Evolutionary conservation across 2,113 vertebrate species (phyloP).

Genomic region (Menidia beryllina): DNA sequence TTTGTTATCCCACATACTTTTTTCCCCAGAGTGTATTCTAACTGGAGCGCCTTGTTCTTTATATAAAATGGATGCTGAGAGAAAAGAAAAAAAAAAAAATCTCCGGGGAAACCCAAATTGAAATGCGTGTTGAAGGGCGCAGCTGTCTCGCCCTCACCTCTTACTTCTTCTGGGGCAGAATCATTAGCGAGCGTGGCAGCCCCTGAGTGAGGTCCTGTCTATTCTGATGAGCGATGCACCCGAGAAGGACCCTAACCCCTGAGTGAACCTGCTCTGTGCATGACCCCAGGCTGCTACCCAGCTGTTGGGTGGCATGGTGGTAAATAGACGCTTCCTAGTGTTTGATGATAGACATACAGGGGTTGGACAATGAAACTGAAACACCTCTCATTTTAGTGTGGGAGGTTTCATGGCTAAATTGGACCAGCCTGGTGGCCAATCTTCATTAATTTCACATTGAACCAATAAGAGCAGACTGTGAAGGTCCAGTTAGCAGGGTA

Average conservation of each 20-base stretch:
- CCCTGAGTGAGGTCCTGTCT: slow-evolving; percentile 59
- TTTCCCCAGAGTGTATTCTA: slow-evolving; percentile 52
- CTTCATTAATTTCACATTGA: too few species aligned
- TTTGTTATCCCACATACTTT: slow-evolving; percentile 46
- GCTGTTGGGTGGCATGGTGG: slow-evolving; percentile 15
- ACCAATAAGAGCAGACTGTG: too few species aligned
- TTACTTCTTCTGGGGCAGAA: slow-evolving; percentile 48
- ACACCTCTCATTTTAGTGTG: too few species aligned
- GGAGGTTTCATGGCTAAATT: too few species aligned
- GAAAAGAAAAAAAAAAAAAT: slow-evolving; percentile 33
- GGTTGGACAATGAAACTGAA: too few species aligned
- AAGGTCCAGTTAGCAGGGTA: too few species aligned
- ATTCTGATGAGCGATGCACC: slow-evolving; percentile 62
- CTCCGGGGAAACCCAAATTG: slow-evolving; percentile 46
- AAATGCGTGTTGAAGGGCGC: slow-evolving; percentile 47
- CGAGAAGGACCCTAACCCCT: slow-evolving; percentile 58
- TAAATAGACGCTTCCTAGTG: background rate
- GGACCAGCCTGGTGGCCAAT: too few species aligned
- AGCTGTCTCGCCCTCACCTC: slow-evolving; percentile 44
- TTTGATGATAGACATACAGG: too few species aligned
- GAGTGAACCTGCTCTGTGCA: slow-evolving; percentile 55
- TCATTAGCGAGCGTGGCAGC: slow-evolving; percentile 54
- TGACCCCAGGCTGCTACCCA: slow-evolving; percentile 46
- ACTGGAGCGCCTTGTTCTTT: slow-evolving; percentile 67
- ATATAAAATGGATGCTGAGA: slow-evolving; percentile 59